Evolutionary conservation across 1,140 invertebrate species (phyloP).

Genomic region (Lutraria rhynchaena): DNA sequence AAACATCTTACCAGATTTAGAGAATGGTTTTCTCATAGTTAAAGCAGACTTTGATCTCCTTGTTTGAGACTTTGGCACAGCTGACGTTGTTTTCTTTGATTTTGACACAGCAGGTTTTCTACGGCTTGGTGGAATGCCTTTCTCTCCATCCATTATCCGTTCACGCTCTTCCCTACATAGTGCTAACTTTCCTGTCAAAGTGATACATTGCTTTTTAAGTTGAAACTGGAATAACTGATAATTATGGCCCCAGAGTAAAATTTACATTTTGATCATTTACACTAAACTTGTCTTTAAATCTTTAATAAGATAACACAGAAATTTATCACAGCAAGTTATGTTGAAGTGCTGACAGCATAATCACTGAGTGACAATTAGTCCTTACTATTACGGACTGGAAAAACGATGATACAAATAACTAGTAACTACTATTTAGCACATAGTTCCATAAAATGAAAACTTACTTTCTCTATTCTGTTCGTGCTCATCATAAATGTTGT

Average conservation of each 20-base stretch:
- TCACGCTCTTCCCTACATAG: constrained; percentile 71
- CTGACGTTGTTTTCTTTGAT: constrained; percentile 19
- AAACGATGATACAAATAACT: no score
- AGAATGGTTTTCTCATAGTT: neutral
- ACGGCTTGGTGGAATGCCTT: constrained; percentile 9
- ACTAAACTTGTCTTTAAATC: no score
- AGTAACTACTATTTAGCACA: no score
- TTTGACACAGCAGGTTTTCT: constrained; percentile 34
- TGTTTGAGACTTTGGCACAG: constrained; percentile 10
- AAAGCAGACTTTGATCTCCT: constrained; percentile 31
- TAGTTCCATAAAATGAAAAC: constrained; percentile 26
- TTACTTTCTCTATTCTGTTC: constrained; percentile 78
- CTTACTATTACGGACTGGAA: no score
- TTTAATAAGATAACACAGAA: no score
- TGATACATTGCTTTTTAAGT: no score
- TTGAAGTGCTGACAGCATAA: no score
- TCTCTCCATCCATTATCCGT: constrained; percentile 66
- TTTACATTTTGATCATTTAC: no score
- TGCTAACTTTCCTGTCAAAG: constrained; percentile 68
- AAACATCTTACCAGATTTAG: constrained; percentile 39
- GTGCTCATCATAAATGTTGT: constrained; percentile 79
- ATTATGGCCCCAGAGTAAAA: no score
- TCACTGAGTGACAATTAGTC: no score
- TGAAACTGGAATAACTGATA: no score
- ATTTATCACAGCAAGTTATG: no score